These are phyloP conservation scores for Hormiphora californensis DNA, from an alignment of 37 sponge, comb jelly and placozoan species.

Conservation along the genomic window DNA sequence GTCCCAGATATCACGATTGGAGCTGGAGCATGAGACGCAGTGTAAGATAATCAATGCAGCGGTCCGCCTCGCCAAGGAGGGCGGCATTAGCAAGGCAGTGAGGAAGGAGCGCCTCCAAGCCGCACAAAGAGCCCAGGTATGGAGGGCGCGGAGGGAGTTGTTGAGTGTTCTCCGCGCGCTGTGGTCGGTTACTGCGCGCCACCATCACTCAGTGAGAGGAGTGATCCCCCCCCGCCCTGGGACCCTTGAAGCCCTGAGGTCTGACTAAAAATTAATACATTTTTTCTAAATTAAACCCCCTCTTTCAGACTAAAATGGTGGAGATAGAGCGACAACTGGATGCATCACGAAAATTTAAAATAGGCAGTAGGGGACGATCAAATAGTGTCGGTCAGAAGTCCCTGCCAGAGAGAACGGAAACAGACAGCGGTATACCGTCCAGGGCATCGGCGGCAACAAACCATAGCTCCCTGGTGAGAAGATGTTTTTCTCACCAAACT, in stretches of 20 bases:
- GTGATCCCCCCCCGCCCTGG: no score
- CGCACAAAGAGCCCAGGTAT: conserved; percentile 42
- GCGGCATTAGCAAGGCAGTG: background rate
- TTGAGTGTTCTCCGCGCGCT: background rate
- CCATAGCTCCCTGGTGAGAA: no score
- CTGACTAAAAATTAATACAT: no score
- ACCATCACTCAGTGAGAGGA: background rate
- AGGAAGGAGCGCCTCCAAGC: conserved; percentile 43
- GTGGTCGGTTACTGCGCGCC: background rate
- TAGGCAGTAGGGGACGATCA: background rate
- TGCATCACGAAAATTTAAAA: conserved; percentile 27
- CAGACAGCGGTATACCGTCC: no score
- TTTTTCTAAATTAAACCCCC: no score
- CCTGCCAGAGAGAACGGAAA: conserved; percentile 33
- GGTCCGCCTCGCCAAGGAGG: background rate
- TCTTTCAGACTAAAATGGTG: conserved; percentile 27
- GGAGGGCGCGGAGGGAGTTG: background rate
- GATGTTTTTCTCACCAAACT: no score
- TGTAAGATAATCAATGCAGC: conserved; percentile 30
- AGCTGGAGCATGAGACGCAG: conserved; percentile 42
- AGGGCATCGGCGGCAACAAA: no score
- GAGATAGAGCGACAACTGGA: conserved; percentile 34
- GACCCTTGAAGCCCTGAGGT: no score
- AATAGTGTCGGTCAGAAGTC: conserved; percentile 48
- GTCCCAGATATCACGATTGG: no score